Percentiles rank a stretch among this genome's conserved stretches.
Conservation (phyloP, 2,113 vertebrate species). For the Antidorcas marsupialis region DNA sequence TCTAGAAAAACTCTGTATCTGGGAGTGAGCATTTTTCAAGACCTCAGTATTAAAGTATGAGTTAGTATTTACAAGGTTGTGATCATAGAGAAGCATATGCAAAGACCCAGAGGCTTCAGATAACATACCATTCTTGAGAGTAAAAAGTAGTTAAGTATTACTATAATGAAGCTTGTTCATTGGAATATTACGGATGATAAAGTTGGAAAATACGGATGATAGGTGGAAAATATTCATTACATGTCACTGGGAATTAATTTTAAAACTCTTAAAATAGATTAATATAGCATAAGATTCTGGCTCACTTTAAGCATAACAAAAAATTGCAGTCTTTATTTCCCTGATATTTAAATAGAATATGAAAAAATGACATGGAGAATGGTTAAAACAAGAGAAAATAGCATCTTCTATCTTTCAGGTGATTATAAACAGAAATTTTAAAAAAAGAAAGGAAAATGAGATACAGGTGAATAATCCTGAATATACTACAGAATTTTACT, state of each 20-base stretch:
- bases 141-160: neutral
- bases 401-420: neutral
- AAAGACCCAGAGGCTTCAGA: neutral
- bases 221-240: neutral
- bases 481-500: neutral
- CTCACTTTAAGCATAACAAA: neutral
- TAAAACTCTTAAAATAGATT: neutral
- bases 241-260: neutral
- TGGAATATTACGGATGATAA: neutral
- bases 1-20: neutral
- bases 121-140: neutral
- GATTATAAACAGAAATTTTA: neutral
- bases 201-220: neutral
- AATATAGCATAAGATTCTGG: neutral
- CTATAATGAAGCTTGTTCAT: neutral
- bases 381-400: neutral
- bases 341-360: neutral
- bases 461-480: neutral
- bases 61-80: neutral
- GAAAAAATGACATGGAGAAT: neutral
- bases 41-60: neutral
- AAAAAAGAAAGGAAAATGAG: neutral
- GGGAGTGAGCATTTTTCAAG: neutral
- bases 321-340: neutral
- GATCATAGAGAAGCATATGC: neutral